phyloP scores from a whole-genome alignment of 1,140 invertebrate genomes.

The Diabrotica undecimpunctata region DNA sequence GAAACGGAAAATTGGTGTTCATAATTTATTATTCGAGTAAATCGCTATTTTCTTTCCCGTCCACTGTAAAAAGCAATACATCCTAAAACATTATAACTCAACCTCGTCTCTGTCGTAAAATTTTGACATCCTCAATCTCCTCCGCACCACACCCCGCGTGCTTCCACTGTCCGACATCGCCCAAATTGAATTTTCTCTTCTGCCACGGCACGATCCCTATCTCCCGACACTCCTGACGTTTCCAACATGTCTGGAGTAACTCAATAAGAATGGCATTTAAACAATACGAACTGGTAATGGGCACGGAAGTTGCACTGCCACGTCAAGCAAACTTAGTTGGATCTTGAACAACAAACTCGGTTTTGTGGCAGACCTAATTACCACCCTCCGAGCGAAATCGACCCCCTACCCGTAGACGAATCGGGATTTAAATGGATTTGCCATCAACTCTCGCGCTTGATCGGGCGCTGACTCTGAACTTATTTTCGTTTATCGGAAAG shows the following conservation, averaged over 20 bases:
- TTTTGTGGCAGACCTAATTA: slow-evolving; percentile 19
- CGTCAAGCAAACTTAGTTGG: slow-evolving; percentile 25
- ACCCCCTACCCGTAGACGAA: background rate
- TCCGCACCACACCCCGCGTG: background rate
- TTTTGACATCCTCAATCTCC: background rate
- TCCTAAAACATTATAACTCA: background rate
- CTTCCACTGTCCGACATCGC: background rate
- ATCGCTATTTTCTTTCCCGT: too few relatives aligned
- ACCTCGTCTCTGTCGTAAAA: background rate
- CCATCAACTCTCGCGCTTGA: slow-evolving; percentile 5
- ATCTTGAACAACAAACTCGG: slow-evolving; percentile 23
- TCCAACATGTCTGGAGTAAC: slow-evolving; percentile 12
- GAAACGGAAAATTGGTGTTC: too few relatives aligned
- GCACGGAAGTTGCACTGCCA: slow-evolving; percentile 20
- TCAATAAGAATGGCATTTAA: slow-evolving; percentile 27
- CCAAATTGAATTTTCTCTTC: background rate
- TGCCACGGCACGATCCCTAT: background rate
- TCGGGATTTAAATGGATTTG: background rate
- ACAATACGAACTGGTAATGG: slow-evolving; percentile 24
- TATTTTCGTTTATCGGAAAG: slow-evolving; percentile 4
- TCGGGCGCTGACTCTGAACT: slow-evolving; percentile 7
- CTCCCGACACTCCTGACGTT: slow-evolving; percentile 7
- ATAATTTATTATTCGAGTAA: too few relatives aligned
- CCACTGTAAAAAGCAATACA: background rate
- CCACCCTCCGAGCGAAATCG: slow-evolving; percentile 7